Base-by-base conservation (phyloP, 2,797 vertebrate species). In the Anguilla marmorata region DNA sequence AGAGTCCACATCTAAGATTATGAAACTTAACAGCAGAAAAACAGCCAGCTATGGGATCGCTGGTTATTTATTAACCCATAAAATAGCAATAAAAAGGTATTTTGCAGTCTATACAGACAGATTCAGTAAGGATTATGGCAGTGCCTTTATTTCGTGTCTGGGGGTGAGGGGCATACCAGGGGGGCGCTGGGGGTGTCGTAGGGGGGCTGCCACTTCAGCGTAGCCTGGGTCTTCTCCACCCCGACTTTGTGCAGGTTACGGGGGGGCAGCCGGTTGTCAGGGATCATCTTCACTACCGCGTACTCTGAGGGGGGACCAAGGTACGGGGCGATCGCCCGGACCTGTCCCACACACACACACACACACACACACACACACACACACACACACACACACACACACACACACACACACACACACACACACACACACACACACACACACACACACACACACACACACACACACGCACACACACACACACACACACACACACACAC, bases 161-260 rank as follows among this genome's bases (percentile, higher is more conserved):
- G 74, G 33, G 74, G 76, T 48, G 27, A 5, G 41, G 0, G 0
- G 50, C 30, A 85, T 95, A 99, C 98, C 97, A 99, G 94, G 85
- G 97, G 94, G 85, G 96, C 87, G 92, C 96, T 96, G 0, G 98
- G 98, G 0, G 96, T 93, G 91, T 99, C 98, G 0, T 98, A 99
- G 0, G 98, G 98, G 0, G 98, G 97, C 90, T 99, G 98, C 98
- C 98, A 99, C 89, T 99, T 99, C 84, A 99, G 94, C 66, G 94
- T 94, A 0, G 96, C 97, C 0, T 97, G 97, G 0, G 96, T 98
- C 91, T 97, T 97, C 1, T 95, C 97, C 0, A 95, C 95, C 45
- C 56, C 95, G 85, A 99, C 97, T 0, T 94, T 92, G 19, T 99
- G 98, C 45, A 99, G 97, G 92, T 98, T 98, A 24, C 98, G 97